phyloP scores from a whole-genome alignment of 1,140 invertebrate species.

The Brachionus asplanchnoidis region DNA sequence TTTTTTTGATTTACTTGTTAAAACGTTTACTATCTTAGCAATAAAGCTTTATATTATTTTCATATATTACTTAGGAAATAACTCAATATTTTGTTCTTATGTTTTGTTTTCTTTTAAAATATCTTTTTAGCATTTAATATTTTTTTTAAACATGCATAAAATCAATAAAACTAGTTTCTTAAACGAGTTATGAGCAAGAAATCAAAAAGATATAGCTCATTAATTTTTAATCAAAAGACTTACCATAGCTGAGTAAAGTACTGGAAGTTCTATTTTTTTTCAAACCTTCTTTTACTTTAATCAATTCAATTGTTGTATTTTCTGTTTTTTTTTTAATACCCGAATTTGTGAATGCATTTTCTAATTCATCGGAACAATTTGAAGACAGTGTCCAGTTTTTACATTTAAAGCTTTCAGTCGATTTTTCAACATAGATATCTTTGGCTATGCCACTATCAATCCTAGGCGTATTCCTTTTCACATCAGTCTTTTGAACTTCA shows the following conservation, averaged over 20 bases:
- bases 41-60: too few species aligned
- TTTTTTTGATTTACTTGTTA: too few species aligned
- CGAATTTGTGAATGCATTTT: neutral
- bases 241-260: constrained; percentile 3
- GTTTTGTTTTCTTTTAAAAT: too few species aligned
- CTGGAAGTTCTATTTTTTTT: constrained; percentile 28
- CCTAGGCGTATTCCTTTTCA: neutral
- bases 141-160: too few species aligned
- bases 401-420: neutral
- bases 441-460: neutral
- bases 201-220: too few species aligned
- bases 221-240: neutral
- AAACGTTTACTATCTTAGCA: too few species aligned
- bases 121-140: too few species aligned
- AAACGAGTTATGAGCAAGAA: too few species aligned
- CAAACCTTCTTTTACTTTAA: neutral
- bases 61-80: too few species aligned
- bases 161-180: too few species aligned
- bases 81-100: too few species aligned
- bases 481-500: neutral
- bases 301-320: neutral
- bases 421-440: neutral
- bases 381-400: constrained; percentile 2
- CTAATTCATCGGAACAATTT: neutral
- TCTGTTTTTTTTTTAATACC: neutral